Evolutionary conservation across 2,797 vertebrate species (phyloP).

Genomic region (Hafferia zeledoni): DNA sequence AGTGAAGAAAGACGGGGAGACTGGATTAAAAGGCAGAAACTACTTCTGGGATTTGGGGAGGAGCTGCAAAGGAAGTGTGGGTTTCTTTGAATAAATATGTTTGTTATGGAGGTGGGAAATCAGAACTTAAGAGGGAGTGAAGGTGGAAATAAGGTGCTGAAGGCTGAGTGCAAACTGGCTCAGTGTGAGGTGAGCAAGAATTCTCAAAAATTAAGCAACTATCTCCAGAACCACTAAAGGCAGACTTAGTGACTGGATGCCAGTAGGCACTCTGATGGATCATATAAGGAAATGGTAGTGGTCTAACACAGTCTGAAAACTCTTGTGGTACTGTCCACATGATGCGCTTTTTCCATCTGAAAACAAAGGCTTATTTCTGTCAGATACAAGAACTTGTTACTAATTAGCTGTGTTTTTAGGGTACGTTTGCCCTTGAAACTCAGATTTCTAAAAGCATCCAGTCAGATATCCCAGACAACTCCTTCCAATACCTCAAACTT

Average conservation of each 20-base stretch:
- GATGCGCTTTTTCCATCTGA: background rate
- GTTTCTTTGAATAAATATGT: background rate
- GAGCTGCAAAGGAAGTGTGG: background rate
- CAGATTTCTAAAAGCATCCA: background rate
- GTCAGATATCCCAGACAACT: background rate
- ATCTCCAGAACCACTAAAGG: background rate
- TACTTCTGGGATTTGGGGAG: background rate
- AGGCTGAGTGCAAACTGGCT: background rate
- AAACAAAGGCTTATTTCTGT: background rate
- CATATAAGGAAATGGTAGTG: background rate
- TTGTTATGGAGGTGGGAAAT: background rate
- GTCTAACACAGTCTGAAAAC: background rate
- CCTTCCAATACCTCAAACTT: rapidly evolving
- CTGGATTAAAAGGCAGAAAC: background rate
- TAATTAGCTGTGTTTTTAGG: background rate
- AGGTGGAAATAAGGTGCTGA: background rate
- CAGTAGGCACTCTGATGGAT: background rate
- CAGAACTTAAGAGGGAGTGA: background rate
- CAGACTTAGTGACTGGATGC: background rate
- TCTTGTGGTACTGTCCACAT: background rate
- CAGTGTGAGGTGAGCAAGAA: background rate
- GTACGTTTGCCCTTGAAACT: background rate
- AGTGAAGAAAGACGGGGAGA: background rate
- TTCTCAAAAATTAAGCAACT: background rate
- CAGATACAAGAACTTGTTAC: background rate